Base-by-base conservation (phyloP, 2,113 vertebrate genomes). In the Anguilla rostrata region DNA sequence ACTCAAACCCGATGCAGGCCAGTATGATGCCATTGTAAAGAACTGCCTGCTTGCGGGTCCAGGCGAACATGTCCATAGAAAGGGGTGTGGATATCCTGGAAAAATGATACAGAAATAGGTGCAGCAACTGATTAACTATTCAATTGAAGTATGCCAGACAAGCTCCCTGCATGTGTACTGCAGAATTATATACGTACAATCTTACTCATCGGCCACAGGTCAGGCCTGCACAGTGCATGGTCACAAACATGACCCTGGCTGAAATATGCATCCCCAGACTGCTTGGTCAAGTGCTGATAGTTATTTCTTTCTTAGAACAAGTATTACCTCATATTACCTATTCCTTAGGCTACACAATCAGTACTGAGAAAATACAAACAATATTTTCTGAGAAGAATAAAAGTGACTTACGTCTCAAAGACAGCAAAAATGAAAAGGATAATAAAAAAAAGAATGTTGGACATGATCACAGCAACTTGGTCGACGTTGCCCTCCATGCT, bases 21-120 rank as follows among this genome's bases (percentile, higher is more conserved):
- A 99, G 95, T 83, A 99, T 97, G 91, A 99, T 92, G 86, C 98
- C 98, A 40, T 97, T 97, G 90, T 98, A 98, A 14, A 99, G 93
- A n/a, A 99, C 97, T 0, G 98, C 98, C 89, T 98, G 91, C 86
- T 94, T 95, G 86, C 97, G 96, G 5, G 96, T 98, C 98, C 98
- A 99, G 22, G 97, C 95, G 82, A 97, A 99, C 98, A 99, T 99
- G 90, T 99, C 98, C 98, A 99, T 99, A 0, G 98, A 97, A 87
- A 99, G 22, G 0, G 98, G 98, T 22, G 98, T 98, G 63, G 97
- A 90, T 84, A 99, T 98, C 26, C 98, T 99, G 90, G 83, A 89
- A 80, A 66, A 29, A 71, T 26, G 20, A 57, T 20, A 2, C 34
- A 26, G 84, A 39, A 86, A 40, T 29, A 11, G 39, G 39, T 80